Conservation (phyloP, 2,888 invertebrate genomes). For the Apamea epomidion region DNA sequence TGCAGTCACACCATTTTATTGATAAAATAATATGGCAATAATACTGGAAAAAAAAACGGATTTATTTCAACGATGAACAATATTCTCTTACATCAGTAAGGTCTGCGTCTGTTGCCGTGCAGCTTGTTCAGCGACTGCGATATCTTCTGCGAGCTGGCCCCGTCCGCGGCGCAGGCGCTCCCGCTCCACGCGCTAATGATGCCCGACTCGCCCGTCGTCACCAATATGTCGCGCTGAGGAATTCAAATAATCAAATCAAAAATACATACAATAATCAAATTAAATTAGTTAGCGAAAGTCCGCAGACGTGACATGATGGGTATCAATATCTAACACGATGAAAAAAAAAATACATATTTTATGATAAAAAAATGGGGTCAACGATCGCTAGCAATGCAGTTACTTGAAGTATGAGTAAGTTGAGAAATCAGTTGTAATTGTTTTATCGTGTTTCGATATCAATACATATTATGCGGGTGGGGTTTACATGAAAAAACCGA, state of each 20-base stretch:
- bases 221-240: conserved; percentile 90
- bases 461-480: neutral
- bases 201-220: conserved; percentile 94
- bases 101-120: conserved; percentile 77
- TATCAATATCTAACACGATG: neutral
- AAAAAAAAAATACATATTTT: neutral
- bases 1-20: neutral
- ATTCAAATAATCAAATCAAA: neutral
- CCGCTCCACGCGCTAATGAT: conserved; percentile 92
- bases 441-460: neutral
- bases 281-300: neutral
- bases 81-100: conserved; percentile 72
- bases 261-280: neutral
- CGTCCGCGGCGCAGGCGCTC: conserved; percentile 28
- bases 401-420: neutral
- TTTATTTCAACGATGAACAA: conserved; percentile 32
- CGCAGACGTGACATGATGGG: neutral
- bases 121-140: conserved; percentile 67
- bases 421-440: neutral
- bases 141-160: conserved; percentile 57
- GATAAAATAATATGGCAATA: conserved; percentile 1
- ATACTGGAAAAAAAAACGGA: neutral
- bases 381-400: neutral
- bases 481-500: neutral
- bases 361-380: neutral